These are phyloP conservation scores for Blastomussa wellsi DNA, from an alignment of 92 coral and sea anemone genomes.

Conservation along the genomic window DNA sequence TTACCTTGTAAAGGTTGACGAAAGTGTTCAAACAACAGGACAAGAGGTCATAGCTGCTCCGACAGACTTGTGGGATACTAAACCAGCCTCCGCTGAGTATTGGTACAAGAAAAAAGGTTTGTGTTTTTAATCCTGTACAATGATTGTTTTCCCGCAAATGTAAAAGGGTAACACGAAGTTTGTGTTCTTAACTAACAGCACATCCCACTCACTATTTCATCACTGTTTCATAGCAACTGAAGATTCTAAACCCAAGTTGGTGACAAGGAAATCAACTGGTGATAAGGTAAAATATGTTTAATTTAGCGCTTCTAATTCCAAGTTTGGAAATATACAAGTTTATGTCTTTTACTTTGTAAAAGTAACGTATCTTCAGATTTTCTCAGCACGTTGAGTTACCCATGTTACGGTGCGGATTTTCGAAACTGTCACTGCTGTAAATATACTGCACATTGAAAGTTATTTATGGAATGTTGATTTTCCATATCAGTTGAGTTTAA, in stretches of 20 bases:
- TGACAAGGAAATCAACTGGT: conserved; percentile 71
- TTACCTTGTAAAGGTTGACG: conserved; percentile 50
- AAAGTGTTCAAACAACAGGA: conserved; percentile 64
- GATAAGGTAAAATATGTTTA: conserved; percentile 58
- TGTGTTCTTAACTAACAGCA: background rate
- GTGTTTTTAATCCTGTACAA: no score
- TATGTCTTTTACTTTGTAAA: no score
- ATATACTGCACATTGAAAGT: no score
- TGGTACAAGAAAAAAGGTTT: conserved; percentile 76
- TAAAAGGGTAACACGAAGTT: background rate
- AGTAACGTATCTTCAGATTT: no score
- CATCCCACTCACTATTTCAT: background rate
- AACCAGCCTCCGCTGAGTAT: conserved; percentile 72
- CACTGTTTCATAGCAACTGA: conserved; percentile 40
- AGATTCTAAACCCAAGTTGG: conserved; percentile 44
- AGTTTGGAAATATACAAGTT: background rate
- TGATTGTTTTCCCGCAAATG: background rate
- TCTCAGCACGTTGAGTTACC: background rate
- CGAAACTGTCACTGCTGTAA: no score
- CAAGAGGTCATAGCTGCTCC: conserved; percentile 56
- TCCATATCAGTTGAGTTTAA: conserved; percentile 54
- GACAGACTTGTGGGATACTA: conserved; percentile 81
- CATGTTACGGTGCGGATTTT: no score
- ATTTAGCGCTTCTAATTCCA: background rate
- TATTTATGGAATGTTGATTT: background rate